Conservation (phyloP, 1,140 invertebrate species). For the Aphaenogaster floridana region DNA sequence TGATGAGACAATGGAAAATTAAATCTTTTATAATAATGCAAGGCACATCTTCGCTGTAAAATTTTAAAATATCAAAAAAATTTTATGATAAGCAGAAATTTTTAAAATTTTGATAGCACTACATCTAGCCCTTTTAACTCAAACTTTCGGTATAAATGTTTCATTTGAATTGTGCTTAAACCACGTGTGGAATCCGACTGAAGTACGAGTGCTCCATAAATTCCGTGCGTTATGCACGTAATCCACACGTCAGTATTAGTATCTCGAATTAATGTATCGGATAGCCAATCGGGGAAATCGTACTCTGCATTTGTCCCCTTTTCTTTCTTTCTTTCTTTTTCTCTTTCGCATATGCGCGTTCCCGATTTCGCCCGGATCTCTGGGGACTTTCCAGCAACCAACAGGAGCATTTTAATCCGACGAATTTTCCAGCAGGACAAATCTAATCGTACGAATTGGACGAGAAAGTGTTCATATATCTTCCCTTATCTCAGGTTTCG, state of each 20-base stretch:
- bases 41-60: background rate
- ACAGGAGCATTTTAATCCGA: constrained; percentile 46
- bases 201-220: constrained; percentile 25
- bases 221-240: constrained; percentile 22
- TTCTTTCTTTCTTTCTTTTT: constrained; percentile 28
- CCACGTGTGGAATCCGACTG: background rate
- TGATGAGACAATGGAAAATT: background rate
- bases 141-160: constrained; percentile 34
- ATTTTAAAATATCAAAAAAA: background rate
- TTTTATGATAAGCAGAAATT: background rate
- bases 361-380: constrained; percentile 21
- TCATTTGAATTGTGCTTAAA: constrained; percentile 6
- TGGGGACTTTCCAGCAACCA: background rate
- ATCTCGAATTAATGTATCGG: constrained; percentile 34
- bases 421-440: constrained; percentile 43
- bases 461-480: constrained; percentile 43
- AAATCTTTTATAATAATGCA: background rate
- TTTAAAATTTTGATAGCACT: constrained; percentile 19
- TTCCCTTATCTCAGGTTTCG: constrained; percentile 25
- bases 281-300: constrained; percentile 39
- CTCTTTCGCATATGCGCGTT: constrained; percentile 1
- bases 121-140: background rate
- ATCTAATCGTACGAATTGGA: constrained; percentile 66
- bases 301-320: background rate
- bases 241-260: constrained; percentile 48